These are phyloP conservation scores for Pantelozetes paolii DNA, from an alignment of 2,888 invertebrate genomes.

Conservation along the genomic window DNA sequence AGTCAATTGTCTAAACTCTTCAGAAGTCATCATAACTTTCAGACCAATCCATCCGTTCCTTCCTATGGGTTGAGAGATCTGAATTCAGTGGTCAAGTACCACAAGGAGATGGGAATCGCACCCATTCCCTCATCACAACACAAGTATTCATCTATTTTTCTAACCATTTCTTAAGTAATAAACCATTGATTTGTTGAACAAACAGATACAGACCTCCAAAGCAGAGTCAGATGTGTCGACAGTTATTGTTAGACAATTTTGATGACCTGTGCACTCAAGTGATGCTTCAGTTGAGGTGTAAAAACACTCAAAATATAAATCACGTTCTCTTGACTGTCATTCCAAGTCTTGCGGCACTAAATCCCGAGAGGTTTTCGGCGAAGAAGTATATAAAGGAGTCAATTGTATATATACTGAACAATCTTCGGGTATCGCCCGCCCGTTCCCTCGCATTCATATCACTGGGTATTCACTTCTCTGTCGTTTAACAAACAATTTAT, in stretches of 20 bases:
- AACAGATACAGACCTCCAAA: slow-evolving; percentile 9
- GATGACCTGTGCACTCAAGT: slow-evolving; percentile 65
- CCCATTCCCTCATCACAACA: slow-evolving; percentile 29
- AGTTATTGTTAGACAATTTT: slow-evolving; percentile 75
- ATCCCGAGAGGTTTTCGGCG: slow-evolving; percentile 71
- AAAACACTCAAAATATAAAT: slow-evolving; percentile 71
- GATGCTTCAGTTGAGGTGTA: slow-evolving; percentile 68
- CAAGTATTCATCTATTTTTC: slow-evolving; percentile 5
- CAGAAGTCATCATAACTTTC: slow-evolving; percentile 15
- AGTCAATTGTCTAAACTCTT: slow-evolving; percentile 36
- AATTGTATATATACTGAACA: slow-evolving; percentile 70
- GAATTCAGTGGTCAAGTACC: slow-evolving; percentile 47
- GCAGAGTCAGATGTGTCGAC: slow-evolving; percentile 76
- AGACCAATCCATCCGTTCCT: background rate
- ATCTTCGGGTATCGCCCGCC: slow-evolving; percentile 76
- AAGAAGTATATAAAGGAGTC: slow-evolving; percentile 66
- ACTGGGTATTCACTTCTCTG: slow-evolving; percentile 61
- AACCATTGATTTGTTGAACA: too few relatives aligned
- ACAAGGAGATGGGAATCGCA: slow-evolving; percentile 47
- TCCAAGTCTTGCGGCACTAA: slow-evolving; percentile 89
- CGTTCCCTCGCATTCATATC: slow-evolving; percentile 81
- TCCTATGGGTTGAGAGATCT: slow-evolving; percentile 29
- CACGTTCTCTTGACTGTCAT: slow-evolving; percentile 78
- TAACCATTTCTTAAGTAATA: slow-evolving; percentile 14
- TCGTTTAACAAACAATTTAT: background rate